Evolutionary conservation across 2,113 vertebrate species (phyloP).

Genomic region (Parus major): DNA sequence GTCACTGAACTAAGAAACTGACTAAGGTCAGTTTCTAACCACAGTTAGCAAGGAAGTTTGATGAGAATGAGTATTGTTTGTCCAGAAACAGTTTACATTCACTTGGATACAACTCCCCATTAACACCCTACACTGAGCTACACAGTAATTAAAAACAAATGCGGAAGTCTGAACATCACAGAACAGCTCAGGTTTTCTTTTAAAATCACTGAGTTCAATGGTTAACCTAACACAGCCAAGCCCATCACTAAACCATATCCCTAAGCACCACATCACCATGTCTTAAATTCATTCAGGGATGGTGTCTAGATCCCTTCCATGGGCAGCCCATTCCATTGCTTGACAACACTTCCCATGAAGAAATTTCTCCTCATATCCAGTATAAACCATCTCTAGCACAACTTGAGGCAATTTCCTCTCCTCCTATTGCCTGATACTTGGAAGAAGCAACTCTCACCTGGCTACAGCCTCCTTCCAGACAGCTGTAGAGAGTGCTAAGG

Average conservation of each 20-base stretch:
- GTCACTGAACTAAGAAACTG: neutral
- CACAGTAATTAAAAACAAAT: neutral
- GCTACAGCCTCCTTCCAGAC: neutral
- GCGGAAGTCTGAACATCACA: neutral
- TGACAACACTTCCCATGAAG: neutral
- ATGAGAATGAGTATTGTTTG: neutral
- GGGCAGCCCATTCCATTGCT: neutral
- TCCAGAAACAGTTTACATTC: neutral
- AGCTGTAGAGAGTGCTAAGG: neutral
- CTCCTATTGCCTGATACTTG: neutral
- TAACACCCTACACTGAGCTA: neutral
- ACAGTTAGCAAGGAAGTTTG: neutral
- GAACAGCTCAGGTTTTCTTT: neutral
- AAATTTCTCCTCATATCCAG: neutral
- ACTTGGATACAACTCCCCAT: neutral
- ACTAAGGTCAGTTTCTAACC: neutral
- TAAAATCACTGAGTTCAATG: neutral
- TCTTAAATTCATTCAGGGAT: neutral
- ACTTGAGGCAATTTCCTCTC: neutral
- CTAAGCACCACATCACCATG: neutral
- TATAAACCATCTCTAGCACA: neutral
- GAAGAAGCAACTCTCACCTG: neutral
- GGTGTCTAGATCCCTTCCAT: neutral
- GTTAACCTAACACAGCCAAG: neutral
- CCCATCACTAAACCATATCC: neutral